Evolutionary conservation across 2,113 vertebrate genomes (phyloP), one percentile per base, ranked within the genome.

Genomic region (Peromyscus californicus): DNA sequence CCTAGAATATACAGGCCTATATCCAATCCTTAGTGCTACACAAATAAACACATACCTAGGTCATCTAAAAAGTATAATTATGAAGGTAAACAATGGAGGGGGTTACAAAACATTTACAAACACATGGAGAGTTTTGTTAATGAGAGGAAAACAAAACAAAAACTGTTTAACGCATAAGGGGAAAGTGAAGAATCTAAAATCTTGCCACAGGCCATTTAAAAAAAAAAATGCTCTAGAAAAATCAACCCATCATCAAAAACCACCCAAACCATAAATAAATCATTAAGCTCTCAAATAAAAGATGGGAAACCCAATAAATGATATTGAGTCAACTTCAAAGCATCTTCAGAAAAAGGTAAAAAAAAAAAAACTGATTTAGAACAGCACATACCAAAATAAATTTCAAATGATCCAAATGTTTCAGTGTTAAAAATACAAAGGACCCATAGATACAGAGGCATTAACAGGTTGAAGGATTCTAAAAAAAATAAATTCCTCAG

Each of bases 371-470:
- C 61, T 70, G 31, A 75, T 84, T 42, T 11, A 91, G 39, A 74
- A 48, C 39, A 94, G 57, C 31, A 79, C 31, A n/a, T 24, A 89
- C 39, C n/a, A 61, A 29, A 45, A 89, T 67, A 94, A 94, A 92
- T 75, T 92, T 85, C 57, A 97, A 91, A 79, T 45, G 26, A 90
- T 84, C 26, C 26, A 48, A 96, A 91, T 76, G 65, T 69, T 87
- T 59, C 57, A 72, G 17, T 45, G 7, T 54, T 48, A 16, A 29
- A 89, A 90, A 76, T 24, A 82, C 2, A 59, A 94, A 88, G 84
- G 72, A 85, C 13, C 7, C 7, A 31, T 90, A 95, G 84, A 48
- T 54, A 93, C 0, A 33, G 59, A 78, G 63, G 17, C 84, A 96
- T 24, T 80, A 89, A 91, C 33, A 57, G 42, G 33, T 16, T 82